A percentile compares a stretch with the other conserved stretches of the same genome.
phyloP scores from a whole-genome alignment of 2,113 vertebrate genomes.

The Pholis gunnellus region DNA sequence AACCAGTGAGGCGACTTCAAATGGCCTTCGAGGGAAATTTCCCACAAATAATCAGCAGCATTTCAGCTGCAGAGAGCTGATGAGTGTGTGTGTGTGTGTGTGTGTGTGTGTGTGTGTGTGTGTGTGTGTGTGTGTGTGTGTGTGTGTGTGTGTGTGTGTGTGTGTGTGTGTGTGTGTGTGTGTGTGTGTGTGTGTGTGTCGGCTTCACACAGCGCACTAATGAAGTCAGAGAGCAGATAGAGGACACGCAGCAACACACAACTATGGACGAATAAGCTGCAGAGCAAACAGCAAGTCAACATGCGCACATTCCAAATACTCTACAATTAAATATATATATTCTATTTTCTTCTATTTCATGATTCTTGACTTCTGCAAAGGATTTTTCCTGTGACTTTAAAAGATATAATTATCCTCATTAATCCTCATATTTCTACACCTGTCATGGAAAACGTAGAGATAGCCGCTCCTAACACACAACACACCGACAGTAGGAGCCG shows the following conservation, averaged over 20 bases:
- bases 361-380: no score
- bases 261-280: not conserved
- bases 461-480: no score
- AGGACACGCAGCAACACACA: constrained; percentile 41
- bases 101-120: not conserved
- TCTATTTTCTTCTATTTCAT: no score
- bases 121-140: not conserved
- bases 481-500: no score
- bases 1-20: not conserved
- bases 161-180: constrained; percentile 1
- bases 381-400: no score
- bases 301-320: no score
- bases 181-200: constrained; percentile 30
- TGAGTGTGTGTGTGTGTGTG: no score
- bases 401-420: no score
- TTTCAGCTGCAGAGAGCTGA: not conserved
- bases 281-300: no score
- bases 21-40: not conserved
- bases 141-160: constrained; percentile 1
- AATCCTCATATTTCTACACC: no score
- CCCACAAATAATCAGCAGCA: not conserved
- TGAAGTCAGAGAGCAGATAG: constrained; percentile 44
- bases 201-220: constrained; percentile 59
- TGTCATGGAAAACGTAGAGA: no score
- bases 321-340: no score